These are phyloP conservation scores for Molothrus ater DNA, from an alignment of 2,797 vertebrate species.

Conservation along the genomic window DNA sequence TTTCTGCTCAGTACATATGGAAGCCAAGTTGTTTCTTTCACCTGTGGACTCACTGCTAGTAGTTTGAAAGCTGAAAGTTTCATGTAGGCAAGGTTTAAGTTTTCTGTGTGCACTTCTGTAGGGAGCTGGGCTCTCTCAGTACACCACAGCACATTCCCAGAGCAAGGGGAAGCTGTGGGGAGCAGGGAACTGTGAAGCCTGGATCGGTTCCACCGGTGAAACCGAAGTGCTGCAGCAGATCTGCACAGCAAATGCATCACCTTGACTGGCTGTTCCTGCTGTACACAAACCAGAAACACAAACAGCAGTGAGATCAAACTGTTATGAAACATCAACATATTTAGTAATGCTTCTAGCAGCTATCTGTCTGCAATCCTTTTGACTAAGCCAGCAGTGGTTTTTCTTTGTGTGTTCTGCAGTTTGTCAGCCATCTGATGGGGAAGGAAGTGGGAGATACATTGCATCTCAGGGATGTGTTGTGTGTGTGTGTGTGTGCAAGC, in stretches of 20 bases:
- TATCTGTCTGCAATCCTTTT: neutral
- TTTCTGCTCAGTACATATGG: neutral
- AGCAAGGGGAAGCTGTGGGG: neutral
- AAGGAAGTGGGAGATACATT: neutral
- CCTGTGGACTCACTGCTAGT: neutral
- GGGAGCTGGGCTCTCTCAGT: neutral
- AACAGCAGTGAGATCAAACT: neutral
- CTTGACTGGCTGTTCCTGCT: neutral
- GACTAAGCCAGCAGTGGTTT: neutral
- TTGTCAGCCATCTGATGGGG: neutral
- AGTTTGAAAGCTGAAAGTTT: neutral
- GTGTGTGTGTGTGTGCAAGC: neutral
- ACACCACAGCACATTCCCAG: neutral
- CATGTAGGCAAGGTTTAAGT: neutral
- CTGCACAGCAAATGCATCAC: neutral
- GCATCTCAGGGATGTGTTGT: neutral
- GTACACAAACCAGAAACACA: neutral
- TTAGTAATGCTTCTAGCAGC: constrained; percentile 10
- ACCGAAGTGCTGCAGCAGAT: neutral
- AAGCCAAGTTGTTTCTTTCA: neutral
- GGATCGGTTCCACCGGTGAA: accelerated
- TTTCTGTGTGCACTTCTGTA: neutral
- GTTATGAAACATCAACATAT: neutral
- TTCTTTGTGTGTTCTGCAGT: neutral
- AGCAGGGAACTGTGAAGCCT: neutral